These are phyloP conservation scores for Enteromius viviparus DNA, from an alignment of 2,797 vertebrate genomes.

Conservation along the genomic window DNA sequence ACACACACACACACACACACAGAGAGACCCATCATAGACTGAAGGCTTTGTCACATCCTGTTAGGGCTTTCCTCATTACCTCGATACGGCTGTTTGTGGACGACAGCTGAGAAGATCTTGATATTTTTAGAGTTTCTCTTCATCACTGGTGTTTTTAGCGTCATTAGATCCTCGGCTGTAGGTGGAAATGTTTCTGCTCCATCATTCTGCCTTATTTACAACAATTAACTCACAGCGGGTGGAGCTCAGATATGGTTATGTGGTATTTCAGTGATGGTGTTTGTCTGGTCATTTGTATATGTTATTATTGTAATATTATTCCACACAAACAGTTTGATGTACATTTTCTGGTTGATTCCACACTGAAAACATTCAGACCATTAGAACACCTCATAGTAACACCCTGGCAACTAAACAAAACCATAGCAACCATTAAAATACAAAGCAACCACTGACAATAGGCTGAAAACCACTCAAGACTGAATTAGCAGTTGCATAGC, in stretches of 20 bases:
- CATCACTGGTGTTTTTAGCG: neutral
- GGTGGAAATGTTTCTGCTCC: neutral
- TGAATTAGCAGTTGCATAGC: neutral
- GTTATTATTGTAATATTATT: too few species aligned
- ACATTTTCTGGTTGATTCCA: neutral
- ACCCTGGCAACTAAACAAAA: neutral
- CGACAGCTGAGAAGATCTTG: neutral
- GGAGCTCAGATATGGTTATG: neutral
- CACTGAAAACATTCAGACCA: neutral
- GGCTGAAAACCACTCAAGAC: neutral
- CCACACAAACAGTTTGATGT: neutral
- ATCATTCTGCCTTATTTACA: constrained; percentile 12
- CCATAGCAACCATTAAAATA: neutral
- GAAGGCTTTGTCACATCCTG: constrained; percentile 4
- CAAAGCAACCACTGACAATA: neutral
- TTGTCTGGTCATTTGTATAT: neutral
- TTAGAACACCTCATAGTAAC: neutral
- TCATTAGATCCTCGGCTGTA: neutral
- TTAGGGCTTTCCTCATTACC: neutral
- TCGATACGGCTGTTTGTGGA: neutral
- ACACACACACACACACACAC: neutral
- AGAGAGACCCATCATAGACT: neutral
- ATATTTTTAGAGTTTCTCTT: neutral
- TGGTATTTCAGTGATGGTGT: neutral
- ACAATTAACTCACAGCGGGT: neutral